Percentiles rank a stretch among this genome's conserved stretches.
Conservation (phyloP, 2,113 vertebrate species). For the Hoplias malabaricus region DNA sequence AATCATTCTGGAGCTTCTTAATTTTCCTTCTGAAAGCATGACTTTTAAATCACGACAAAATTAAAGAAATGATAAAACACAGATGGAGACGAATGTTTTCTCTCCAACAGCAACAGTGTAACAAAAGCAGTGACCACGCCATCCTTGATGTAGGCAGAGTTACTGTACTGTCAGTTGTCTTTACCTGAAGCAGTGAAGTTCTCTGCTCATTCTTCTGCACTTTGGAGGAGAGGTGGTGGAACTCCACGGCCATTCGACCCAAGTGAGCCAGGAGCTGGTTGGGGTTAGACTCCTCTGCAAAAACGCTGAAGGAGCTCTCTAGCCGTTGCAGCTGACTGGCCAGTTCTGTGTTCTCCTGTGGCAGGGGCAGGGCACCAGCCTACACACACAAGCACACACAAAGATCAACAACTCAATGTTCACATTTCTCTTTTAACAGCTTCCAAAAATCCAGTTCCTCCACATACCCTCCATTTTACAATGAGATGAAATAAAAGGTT, state of each 20-base stretch:
- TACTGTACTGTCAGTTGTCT: neutral
- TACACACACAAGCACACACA: conserved; percentile 57
- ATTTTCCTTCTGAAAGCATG: too few species aligned
- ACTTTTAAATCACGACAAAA: too few species aligned
- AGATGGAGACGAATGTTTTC: too few species aligned
- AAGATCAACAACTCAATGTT: neutral
- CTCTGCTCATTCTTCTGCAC: conserved; percentile 96
- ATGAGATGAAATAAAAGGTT: neutral
- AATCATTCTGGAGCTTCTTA: too few species aligned
- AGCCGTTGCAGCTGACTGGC: conserved; percentile 88
- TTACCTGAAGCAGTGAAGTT: conserved; percentile 91
- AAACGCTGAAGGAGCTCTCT: conserved; percentile 90
- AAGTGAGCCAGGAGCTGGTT: conserved; percentile 90
- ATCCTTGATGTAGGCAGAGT: neutral
- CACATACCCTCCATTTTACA: neutral
- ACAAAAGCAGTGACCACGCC: too few species aligned
- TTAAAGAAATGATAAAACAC: too few species aligned
- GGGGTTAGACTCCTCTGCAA: conserved; percentile 89
- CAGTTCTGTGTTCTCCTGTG: conserved; percentile 83
- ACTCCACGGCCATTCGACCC: conserved; percentile 94
- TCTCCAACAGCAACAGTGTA: too few species aligned
- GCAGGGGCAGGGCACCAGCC: conserved; percentile 66
- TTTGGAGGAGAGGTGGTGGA: conserved; percentile 93
- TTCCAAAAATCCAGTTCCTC: conserved; percentile 1
- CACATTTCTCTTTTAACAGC: neutral